A percentile compares a stretch with the other conserved stretches of the same genome.
Conservation (phyloP, 1,140 invertebrate species). For the Drosophila asahinai region DNA sequence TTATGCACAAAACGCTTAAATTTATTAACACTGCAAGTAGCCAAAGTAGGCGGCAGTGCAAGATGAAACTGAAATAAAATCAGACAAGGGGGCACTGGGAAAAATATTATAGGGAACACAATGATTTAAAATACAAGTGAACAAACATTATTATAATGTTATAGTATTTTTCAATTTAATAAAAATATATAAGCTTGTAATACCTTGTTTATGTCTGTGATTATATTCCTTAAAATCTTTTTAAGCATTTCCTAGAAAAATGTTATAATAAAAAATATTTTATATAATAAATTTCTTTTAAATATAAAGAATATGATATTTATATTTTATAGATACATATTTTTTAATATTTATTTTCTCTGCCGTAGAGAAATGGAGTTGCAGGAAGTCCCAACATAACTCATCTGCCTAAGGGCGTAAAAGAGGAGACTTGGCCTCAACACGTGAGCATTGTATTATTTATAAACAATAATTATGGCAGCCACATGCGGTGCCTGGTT, state of each 20-base stretch:
- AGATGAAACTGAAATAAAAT: slow-evolving; percentile 29
- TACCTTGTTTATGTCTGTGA: no score
- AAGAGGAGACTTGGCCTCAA: slow-evolving; percentile 52
- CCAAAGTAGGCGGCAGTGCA: slow-evolving; percentile 15
- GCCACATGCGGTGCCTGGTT: slow-evolving; percentile 43
- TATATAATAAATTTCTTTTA: no score
- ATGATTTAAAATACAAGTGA: neutral
- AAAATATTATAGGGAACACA: neutral
- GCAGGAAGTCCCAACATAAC: slow-evolving; percentile 49
- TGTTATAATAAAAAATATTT: neutral
- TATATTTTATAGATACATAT: neutral
- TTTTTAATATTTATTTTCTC: neutral
- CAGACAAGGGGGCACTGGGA: slow-evolving; percentile 3
- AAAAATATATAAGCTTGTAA: neutral
- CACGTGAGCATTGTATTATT: slow-evolving; percentile 71
- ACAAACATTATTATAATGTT: neutral
- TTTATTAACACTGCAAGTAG: slow-evolving; percentile 61
- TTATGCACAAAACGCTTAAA: slow-evolving; percentile 73
- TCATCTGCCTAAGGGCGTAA: slow-evolving; percentile 34
- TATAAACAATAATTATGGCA: slow-evolving; percentile 79
- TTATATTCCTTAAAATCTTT: neutral
- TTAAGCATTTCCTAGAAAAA: accelerated
- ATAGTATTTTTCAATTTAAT: no score
- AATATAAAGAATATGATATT: no score
- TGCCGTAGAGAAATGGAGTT: slow-evolving; percentile 21